Conservation (phyloP, 2,797 vertebrate genomes). For the Silurus lanzhouensis region DNA sequence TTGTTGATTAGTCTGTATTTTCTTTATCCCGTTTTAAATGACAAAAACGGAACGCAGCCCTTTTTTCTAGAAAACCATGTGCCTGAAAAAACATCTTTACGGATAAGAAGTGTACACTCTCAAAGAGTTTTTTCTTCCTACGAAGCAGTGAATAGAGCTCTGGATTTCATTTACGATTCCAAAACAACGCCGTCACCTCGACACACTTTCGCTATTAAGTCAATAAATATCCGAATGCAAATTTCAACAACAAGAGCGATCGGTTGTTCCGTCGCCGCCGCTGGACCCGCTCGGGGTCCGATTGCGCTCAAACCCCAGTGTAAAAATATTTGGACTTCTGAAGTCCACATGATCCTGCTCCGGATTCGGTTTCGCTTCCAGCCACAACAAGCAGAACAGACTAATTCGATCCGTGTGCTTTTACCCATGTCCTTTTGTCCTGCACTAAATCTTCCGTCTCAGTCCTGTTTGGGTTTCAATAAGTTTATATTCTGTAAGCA, state of each 20-base stretch:
- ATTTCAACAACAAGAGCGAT: background rate
- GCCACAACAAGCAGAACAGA: conserved; percentile 35
- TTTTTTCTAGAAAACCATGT: background rate
- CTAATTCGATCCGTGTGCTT: conserved; percentile 1
- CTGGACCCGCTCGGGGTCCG: background rate
- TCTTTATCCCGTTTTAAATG: no score
- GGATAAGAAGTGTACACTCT: no score
- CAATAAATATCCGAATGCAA: background rate
- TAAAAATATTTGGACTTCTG: background rate
- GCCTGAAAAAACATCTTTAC: background rate
- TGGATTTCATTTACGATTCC: background rate
- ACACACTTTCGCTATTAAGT: background rate
- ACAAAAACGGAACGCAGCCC: no score
- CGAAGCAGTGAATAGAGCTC: background rate
- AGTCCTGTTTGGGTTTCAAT: background rate
- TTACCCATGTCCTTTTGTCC: background rate
- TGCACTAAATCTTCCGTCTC: background rate
- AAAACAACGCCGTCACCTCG: background rate
- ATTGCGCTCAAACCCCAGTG: background rate
- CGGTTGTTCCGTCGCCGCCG: background rate
- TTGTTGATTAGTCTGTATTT: no score
- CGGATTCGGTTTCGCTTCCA: conserved; percentile 16
- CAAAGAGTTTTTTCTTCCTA: background rate
- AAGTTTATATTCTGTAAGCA: background rate
- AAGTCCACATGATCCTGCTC: background rate